These are phyloP conservation scores for Masticophis lateralis DNA, from an alignment of 2,797 vertebrate species.

Conservation along the genomic window DNA sequence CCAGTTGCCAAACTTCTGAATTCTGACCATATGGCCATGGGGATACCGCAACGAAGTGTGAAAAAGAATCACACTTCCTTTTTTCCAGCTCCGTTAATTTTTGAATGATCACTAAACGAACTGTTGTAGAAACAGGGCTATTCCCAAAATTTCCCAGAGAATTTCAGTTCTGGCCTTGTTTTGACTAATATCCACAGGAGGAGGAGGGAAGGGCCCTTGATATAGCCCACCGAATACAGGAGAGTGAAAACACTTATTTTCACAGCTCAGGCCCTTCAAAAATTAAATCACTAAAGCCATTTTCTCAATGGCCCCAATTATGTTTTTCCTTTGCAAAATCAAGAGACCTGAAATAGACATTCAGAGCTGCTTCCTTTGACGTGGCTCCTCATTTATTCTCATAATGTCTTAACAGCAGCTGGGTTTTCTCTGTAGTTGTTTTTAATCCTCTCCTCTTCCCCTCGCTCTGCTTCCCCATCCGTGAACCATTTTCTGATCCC, in stretches of 20 bases:
- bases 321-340: conserved; percentile 71
- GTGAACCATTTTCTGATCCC: conserved; percentile 60
- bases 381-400: conserved; percentile 29
- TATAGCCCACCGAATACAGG: conserved; percentile 7
- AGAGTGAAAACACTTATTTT: conserved; percentile 40
- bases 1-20: too few species aligned
- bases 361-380: conserved; percentile 55
- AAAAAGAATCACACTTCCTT: too few species aligned
- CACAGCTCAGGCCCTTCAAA: conserved; percentile 55
- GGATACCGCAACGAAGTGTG: too few species aligned
- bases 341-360: conserved; percentile 65
- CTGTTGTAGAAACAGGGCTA: too few species aligned
- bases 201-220: not conserved
- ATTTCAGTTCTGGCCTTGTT: not conserved
- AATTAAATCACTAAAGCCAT: conserved; percentile 69
- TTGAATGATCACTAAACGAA: too few species aligned
- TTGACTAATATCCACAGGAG: not conserved
- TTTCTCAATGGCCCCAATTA: conserved; percentile 66
- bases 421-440: conserved; percentile 60
- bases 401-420: conserved; percentile 69
- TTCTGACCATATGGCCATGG: too few species aligned
- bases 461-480: conserved; percentile 19
- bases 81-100: too few species aligned
- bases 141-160: not conserved
- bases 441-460: conserved; percentile 38